Evolutionary conservation across 2,113 vertebrate genomes (phyloP), one percentile per base, ranked within the genome.

Genomic region (Murina feae): DNA sequence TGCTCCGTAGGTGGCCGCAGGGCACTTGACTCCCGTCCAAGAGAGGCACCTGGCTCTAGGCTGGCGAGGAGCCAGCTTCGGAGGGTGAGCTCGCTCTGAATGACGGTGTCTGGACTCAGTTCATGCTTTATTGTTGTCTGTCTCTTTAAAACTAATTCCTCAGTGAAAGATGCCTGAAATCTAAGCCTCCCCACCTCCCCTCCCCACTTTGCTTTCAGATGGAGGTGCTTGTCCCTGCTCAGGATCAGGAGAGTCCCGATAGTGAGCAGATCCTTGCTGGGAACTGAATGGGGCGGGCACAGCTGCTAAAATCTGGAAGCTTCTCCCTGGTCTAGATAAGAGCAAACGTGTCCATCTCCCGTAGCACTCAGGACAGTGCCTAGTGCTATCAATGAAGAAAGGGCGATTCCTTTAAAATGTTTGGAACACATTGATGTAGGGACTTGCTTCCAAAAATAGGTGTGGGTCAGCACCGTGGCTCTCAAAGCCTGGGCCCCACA

Each of bases 1-100:
- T 89, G 97, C 98, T 97, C 95, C 4, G 92, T 98, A 98, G 98
- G 98, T 98, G 98, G 98, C 98, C 97, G 95, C 92, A 96, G 98
- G 98, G 98, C 97, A 98, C 97, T 98, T 98, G 98, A 98, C 97
- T 96, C 86, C 12, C 79, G 97, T 98, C 98, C 98, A 98, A 97
- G 96, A 79, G 86, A 98, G 98, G 98, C 98, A 99, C 98, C 99
- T 99, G 99, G 98, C 98, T 98, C 91, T 71, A 80, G 17, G 81
- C 95, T 98, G 98, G 98, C 98, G 13, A 23, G 75, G 86, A 95
- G 98, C 98, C 98, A 98, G 97, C 60, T 97, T 95, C 96, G 89
- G 91, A 98, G 96, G 96, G 96, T 96, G 96, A 96, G 97, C 97
- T 97, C 86, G 86, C 96, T 96, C 95, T 97, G 98, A 98, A 98